Evolutionary conservation across 1,140 invertebrate species (phyloP).

Genomic region (Leptestheria dahalacensis): DNA sequence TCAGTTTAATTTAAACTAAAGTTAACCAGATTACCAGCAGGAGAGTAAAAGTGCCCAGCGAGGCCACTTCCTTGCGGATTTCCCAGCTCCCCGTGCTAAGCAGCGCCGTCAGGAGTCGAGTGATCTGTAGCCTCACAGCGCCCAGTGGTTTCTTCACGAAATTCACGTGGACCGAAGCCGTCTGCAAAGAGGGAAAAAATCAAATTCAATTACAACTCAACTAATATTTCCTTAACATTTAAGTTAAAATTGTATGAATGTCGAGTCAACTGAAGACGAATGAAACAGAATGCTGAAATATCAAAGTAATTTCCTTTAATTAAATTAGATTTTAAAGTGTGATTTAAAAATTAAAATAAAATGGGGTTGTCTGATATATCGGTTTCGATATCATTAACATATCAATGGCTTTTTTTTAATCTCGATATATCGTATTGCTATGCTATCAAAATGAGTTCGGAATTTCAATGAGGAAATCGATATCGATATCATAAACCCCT

Average conservation of each 20-base stretch:
- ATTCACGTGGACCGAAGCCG: not conserved
- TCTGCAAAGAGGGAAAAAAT: not conserved
- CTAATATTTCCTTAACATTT: not conserved
- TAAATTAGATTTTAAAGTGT: no score
- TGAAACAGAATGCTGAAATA: no score
- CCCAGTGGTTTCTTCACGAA: conserved; percentile 44
- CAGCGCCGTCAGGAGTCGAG: conserved; percentile 51
- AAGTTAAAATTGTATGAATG: not conserved
- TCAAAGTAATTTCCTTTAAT: no score
- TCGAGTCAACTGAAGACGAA: no score
- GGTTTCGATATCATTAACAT: no score
- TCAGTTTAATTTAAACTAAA: not conserved
- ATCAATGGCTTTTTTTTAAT: no score
- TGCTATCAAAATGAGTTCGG: no score
- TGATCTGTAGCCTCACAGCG: conserved; percentile 54
- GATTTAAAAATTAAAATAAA: no score
- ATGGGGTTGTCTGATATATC: no score
- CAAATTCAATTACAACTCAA: not conserved
- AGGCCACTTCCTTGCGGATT: conserved; percentile 35
- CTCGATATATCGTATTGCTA: no score
- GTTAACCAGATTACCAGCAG: conserved; percentile 36
- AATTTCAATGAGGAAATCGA: no score
- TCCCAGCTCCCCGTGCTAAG: conserved; percentile 46
- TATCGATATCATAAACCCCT: not conserved
- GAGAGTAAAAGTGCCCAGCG: conserved; percentile 41